These are phyloP conservation scores for Desmophyllum pertusum DNA, from an alignment of 92 coral and sea anemone genomes.

Conservation along the genomic window DNA sequence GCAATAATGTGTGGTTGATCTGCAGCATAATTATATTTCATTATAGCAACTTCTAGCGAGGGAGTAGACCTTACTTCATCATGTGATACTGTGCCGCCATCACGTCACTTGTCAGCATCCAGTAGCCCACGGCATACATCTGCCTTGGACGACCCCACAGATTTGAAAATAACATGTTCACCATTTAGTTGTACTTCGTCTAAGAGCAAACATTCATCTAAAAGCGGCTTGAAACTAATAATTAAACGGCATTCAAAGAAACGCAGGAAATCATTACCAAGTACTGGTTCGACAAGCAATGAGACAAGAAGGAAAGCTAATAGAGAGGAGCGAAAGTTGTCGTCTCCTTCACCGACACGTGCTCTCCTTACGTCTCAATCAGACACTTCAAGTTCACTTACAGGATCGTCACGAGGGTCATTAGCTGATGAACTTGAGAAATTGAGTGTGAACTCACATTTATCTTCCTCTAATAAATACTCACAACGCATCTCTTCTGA, in stretches of 20 bases:
- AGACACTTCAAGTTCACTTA: conserved; percentile 80
- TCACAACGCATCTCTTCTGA: conserved; percentile 48
- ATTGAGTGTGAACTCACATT: conserved; percentile 73
- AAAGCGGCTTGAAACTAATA: conserved; percentile 80
- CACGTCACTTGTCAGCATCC: conserved; percentile 78
- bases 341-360: conserved; percentile 77
- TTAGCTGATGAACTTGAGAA: conserved; percentile 85
- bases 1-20: conserved; percentile 5
- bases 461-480: conserved; percentile 58
- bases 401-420: conserved; percentile 89
- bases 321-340: conserved; percentile 71
- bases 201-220: conserved; percentile 82
- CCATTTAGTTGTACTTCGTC: conserved; percentile 91
- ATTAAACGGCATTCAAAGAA: conserved; percentile 88
- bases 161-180: conserved; percentile 70
- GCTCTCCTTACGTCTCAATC: conserved; percentile 75
- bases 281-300: conserved; percentile 57
- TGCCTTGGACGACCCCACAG: conserved; percentile 61
- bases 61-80: conserved; percentile 74
- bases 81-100: conserved; percentile 63
- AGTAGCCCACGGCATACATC: conserved; percentile 93
- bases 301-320: conserved; percentile 59
- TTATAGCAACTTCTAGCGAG: conserved; percentile 51
- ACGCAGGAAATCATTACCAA: conserved; percentile 92
- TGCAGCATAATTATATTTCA: conserved; percentile 23